phyloP scores from a whole-genome alignment of 2,888 invertebrate species.

The Carterocephalus palaemon region DNA sequence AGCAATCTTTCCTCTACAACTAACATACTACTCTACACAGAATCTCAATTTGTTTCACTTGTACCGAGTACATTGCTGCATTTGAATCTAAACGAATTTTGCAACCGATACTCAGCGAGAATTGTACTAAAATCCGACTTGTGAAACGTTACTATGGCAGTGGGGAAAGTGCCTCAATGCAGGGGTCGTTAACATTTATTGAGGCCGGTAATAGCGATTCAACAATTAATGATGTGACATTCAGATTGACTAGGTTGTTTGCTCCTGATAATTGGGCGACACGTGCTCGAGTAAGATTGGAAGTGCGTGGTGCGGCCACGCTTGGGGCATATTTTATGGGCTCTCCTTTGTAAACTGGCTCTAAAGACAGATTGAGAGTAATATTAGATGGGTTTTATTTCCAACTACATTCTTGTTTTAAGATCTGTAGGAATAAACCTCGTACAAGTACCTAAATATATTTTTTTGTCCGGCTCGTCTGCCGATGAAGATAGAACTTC shows the following conservation, averaged over 20 bases:
- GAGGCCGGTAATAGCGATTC: slow-evolving; percentile 24
- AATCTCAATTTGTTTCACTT: background rate
- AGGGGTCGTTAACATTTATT: slow-evolving; percentile 31
- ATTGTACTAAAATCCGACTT: background rate
- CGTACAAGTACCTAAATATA: too few species aligned
- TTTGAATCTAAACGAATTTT: background rate
- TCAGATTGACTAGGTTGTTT: slow-evolving; percentile 34
- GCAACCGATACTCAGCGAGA: background rate
- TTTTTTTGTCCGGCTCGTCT: too few species aligned
- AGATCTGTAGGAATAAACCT: too few species aligned
- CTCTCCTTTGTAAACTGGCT: slow-evolving; percentile 8
- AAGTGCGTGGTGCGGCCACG: background rate
- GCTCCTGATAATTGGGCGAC: slow-evolving; percentile 33
- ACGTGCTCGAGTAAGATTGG: slow-evolving; percentile 21
- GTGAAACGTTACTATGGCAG: background rate
- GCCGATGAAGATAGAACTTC: too few species aligned
- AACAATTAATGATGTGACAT: slow-evolving; percentile 31
- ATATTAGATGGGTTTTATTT: too few species aligned
- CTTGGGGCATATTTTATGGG: slow-evolving; percentile 15
- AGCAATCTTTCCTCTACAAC: slow-evolving; percentile 13
- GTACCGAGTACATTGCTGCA: background rate
- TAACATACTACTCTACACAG: background rate
- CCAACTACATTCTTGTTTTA: too few species aligned
- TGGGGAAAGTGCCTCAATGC: slow-evolving; percentile 1
- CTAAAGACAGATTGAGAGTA: too few species aligned